Evolutionary conservation across 2,113 vertebrate genomes (phyloP).

Genomic region (Tetrax tetrax): DNA sequence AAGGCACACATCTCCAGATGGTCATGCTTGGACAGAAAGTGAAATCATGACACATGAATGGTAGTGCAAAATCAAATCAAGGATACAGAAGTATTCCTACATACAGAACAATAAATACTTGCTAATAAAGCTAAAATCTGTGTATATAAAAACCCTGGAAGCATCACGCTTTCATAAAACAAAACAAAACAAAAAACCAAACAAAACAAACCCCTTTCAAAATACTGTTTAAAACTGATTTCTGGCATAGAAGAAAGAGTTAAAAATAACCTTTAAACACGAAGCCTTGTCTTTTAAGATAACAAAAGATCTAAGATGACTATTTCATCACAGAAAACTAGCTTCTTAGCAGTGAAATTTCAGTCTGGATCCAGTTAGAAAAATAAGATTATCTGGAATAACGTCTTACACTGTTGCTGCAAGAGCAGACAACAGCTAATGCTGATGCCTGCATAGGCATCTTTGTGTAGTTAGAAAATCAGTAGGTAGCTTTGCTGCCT

Average conservation of each 20-base stretch:
- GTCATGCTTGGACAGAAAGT: not conserved
- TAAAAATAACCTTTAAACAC: not conserved
- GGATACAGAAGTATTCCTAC: not conserved
- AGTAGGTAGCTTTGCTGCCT: not conserved
- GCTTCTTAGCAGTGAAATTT: not conserved
- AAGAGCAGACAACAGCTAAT: not conserved
- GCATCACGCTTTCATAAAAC: not conserved
- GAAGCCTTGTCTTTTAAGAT: not conserved
- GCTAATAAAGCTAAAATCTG: not conserved
- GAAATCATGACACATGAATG: not conserved
- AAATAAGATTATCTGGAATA: not conserved
- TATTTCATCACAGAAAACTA: not conserved
- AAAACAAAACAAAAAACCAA: not conserved
- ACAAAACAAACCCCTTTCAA: not conserved
- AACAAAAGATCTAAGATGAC: not conserved
- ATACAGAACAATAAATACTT: not conserved
- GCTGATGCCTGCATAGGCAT: not conserved
- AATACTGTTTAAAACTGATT: not conserved
- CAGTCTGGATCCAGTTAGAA: not conserved
- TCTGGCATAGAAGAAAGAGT: not conserved
- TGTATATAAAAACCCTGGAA: not conserved
- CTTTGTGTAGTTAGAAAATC: not conserved
- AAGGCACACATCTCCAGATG: not conserved
- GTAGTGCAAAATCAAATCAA: not conserved
- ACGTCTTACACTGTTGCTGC: not conserved